Evolutionary conservation across 2,888 invertebrate genomes (phyloP).

Genomic region (Chaetogeoica ovagalla): DNA sequence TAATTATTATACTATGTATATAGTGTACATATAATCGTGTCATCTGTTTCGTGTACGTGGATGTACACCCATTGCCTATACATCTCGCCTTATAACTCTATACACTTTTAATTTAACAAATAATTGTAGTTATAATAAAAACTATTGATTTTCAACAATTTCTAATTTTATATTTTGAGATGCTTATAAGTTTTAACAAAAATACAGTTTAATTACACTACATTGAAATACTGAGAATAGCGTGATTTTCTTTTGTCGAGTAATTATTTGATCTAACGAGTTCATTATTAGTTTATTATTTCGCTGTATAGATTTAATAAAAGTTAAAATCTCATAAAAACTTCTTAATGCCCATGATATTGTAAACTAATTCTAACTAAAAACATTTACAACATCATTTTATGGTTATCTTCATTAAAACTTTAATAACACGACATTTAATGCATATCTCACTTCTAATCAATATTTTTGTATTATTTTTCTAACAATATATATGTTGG

Average conservation of each 20-base stretch:
- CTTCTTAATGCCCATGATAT: constrained; percentile 15
- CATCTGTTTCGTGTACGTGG: not conserved
- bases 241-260: not conserved
- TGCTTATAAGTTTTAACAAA: not conserved
- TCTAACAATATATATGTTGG: not conserved
- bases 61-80: constrained; percentile 44
- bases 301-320: constrained; percentile 16
- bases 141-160: not conserved
- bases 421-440: constrained; percentile 23
- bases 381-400: constrained; percentile 8
- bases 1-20: too few relatives aligned
- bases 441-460: not conserved
- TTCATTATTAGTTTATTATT: constrained; percentile 31
- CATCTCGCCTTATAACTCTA: constrained; percentile 9
- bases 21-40: too few relatives aligned
- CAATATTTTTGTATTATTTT: not conserved
- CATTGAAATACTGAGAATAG: not conserved
- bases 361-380: constrained; percentile 30
- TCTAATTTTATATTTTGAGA: not conserved
- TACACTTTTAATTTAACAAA: not conserved
- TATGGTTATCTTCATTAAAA: constrained; percentile 25
- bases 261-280: constrained; percentile 10
- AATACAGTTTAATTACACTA: not conserved
- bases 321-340: constrained; percentile 22
- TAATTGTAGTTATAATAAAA: not conserved